Evolutionary conservation across 2,888 invertebrate species (phyloP).

Genomic region (Aquatica leii): DNA sequence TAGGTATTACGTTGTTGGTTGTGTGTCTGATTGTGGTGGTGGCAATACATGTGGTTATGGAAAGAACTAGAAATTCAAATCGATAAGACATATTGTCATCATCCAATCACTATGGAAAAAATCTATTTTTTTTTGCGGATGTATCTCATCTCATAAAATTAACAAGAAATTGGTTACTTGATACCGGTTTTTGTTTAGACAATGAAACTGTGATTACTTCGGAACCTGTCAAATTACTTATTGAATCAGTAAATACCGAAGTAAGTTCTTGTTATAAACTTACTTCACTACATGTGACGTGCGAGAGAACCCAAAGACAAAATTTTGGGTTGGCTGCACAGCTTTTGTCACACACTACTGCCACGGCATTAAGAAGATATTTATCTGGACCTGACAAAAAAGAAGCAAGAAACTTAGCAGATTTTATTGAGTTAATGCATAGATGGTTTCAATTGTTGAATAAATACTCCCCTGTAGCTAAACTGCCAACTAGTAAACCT

Average conservation of each 20-base stretch:
- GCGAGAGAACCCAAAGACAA: background rate
- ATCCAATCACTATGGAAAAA: background rate
- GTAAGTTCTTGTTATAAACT: background rate
- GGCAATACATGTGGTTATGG: background rate
- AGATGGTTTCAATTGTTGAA: background rate
- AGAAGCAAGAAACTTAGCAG: background rate
- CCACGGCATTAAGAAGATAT: too few species aligned
- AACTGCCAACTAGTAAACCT: background rate
- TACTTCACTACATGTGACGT: too few species aligned
- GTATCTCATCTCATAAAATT: too few species aligned
- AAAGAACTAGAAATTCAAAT: background rate
- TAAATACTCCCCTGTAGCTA: background rate
- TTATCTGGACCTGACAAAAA: background rate
- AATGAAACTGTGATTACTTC: too few species aligned
- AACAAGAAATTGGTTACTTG: too few species aligned
- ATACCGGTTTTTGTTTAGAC: too few species aligned
- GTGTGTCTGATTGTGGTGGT: too few species aligned
- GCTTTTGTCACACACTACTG: too few species aligned
- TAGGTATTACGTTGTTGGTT: background rate
- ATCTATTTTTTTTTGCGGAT: background rate
- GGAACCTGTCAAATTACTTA: background rate
- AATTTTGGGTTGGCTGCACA: background rate
- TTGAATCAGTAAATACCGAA: background rate
- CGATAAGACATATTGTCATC: too few species aligned
- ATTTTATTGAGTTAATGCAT: too few species aligned